Evolutionary conservation across 2,797 vertebrate species (phyloP), one percentile per base, ranked within the genome.

Genomic region (Prunella strophiata): DNA sequence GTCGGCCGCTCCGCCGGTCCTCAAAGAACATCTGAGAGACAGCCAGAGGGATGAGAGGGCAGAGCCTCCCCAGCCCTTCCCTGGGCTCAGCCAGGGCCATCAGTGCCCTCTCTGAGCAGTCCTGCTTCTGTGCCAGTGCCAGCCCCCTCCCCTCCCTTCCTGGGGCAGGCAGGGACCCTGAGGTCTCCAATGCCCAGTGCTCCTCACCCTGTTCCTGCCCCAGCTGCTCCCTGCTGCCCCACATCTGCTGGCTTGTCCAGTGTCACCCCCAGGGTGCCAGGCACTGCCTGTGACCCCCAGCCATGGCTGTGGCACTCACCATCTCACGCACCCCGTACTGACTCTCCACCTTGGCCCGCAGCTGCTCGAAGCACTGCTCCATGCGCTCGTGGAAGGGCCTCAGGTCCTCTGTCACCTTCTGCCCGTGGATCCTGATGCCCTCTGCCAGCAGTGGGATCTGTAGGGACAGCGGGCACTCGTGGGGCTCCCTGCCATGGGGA

Each of bases 321-420:
- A 97, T 96, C 63, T 96, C 94, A 2, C 94, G 93, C 66, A 66
- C 43, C 2, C 97, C 95, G 0, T 97, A 97, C 93, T 97, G 96
- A 34, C 88, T 94, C 85, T 97, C 94, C 91, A 97, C 97, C 71
- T 97, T 97, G 48, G 88, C 72, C 20, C 76, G 66, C 72, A 97
- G 94, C 84, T 96, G 97, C 79, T 45, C 7, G 0, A 97, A 97
- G 76, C 97, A 97, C 84, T 96, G 91, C 94, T 96, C 97, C 96
- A 97, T 95, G 62, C 97, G 97, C 55, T 97, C 94, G 0, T 97
- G 97, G 94, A 97, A 97, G 32, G 97, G 97, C 30, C 94, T 36
- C 82, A 97, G 93, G 42, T 95, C 96, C 36, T 96, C 97, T 0
- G 91, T 88, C 92, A 97, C 97, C 88, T 97, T 97, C 81, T 63